phyloP scores from a whole-genome alignment of 1,140 invertebrate genomes.

The Agrilus planipennis region DNA sequence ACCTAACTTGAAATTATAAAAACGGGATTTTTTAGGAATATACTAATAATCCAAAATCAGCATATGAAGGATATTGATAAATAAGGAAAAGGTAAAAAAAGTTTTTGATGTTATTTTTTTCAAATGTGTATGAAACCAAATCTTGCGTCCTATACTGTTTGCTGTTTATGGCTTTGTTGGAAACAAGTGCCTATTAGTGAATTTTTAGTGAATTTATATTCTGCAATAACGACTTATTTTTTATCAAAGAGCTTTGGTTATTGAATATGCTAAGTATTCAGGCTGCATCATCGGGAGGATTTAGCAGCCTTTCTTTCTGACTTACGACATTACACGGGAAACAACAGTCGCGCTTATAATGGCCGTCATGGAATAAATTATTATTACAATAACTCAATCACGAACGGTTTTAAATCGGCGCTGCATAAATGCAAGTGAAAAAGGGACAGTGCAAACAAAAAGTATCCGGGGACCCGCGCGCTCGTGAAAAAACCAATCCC shows the following conservation, averaged over 20 bases:
- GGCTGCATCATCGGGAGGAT: background rate
- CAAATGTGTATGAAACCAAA: no score
- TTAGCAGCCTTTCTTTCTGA: background rate
- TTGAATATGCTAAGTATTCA: background rate
- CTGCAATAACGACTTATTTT: background rate
- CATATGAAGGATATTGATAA: no score
- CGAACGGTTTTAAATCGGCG: constrained; percentile 26
- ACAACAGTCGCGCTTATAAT: background rate
- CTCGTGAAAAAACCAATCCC: constrained; percentile 27
- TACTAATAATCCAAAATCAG: no score
- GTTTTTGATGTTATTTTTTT: no score
- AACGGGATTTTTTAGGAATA: no score
- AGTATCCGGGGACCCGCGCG: constrained; percentile 9
- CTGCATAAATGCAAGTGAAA: constrained; percentile 13
- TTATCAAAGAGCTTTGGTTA: background rate
- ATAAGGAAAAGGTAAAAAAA: no score
- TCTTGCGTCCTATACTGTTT: no score
- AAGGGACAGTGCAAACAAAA: constrained; percentile 30
- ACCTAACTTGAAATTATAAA: no score
- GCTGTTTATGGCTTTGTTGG: no score
- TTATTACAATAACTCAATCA: constrained; percentile 35
- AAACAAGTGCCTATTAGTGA: no score
- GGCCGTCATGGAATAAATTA: constrained; percentile 21
- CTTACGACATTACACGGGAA: background rate
- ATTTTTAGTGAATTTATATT: no score